Evolutionary conservation across 2,888 invertebrate species (phyloP), one percentile per base, ranked within the genome.

Genomic region (Agrotis ipsilon): DNA sequence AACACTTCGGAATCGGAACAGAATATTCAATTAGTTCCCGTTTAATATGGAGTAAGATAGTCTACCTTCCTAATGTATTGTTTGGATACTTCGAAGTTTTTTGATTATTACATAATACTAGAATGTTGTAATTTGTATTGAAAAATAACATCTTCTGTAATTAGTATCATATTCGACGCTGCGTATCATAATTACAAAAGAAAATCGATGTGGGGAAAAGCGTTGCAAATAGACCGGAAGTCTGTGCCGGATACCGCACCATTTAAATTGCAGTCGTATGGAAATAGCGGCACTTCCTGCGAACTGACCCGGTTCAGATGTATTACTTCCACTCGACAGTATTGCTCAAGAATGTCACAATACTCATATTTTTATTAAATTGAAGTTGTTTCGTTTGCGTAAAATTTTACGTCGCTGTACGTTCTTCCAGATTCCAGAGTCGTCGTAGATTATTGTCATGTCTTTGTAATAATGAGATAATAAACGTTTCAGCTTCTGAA

Each of bases 261-360:
- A 92, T 92, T 92, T 88, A 91, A 91, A 93, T 92, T 91, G 91
- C 89, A 92, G 91, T 88, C 87, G 87, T 90, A 92, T 94, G 92
- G 91, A 93, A 94, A 93, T 92, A 83, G 85, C 84, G 82, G 87
- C 86, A 87, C 89, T 92, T 94, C 93, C 92, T 91, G 91, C 85
- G 84, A 84, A 82, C 78, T 89, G 88, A 90, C 88, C 90, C 82
- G 87, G 85, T 87, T 88, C 83, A 84, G 67, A 80, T 82, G 66
- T 71, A 82, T 83, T 83, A 80, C 76, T 77, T 86, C 61, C 64
- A 77, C 80, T 82, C 73, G 74, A 69, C 60, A 58, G 65, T 60
- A 72, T 74, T 83, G 66, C 67, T 77, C 55, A 82, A 80, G 72
- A 77, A 78, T 80, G 55, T 80, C 74, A 58, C 54, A 68, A 72